Evolutionary conservation across 2,888 invertebrate species (phyloP).

Genomic region (Cynaeus angustus): DNA sequence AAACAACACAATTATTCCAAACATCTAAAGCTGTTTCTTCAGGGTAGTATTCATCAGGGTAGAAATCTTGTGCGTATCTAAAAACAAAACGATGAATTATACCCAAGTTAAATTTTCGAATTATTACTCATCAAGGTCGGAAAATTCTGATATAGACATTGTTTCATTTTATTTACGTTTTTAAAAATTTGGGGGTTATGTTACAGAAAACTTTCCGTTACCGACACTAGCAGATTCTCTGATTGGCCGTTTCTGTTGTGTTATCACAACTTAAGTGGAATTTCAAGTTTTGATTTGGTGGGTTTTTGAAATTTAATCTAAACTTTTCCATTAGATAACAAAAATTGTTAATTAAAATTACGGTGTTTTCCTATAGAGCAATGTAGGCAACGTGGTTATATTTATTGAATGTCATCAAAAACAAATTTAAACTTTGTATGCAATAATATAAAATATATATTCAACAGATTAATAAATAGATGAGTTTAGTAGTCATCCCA

Average conservation of each 20-base stretch:
- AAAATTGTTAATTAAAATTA: no score
- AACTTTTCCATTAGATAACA: no score
- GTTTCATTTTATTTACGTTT: conserved; percentile 16
- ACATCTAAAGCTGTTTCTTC: conserved; percentile 43
- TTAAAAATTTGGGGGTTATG: conserved; percentile 17
- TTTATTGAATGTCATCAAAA: conserved; percentile 38
- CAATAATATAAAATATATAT: conserved; percentile 52
- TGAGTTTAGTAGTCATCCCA: conserved; percentile 74
- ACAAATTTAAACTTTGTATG: conserved; percentile 42
- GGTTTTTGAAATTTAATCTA: no score
- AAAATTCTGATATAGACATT: conserved; percentile 26
- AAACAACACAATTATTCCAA: conserved; percentile 47
- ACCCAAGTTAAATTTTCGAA: background rate
- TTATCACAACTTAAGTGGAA: no score
- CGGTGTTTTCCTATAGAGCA: no score
- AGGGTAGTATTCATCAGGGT: conserved; percentile 22
- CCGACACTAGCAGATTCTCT: no score
- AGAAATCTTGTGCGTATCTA: conserved; percentile 21
- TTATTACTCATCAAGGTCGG: conserved; percentile 15
- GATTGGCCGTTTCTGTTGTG: no score
- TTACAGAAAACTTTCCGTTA: conserved; percentile 2
- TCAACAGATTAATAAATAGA: conserved; percentile 54
- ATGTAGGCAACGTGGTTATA: conserved; percentile 30
- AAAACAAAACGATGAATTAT: conserved; percentile 8
- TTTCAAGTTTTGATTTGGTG: no score